Conservation (phyloP, 2,797 vertebrate species). For the Cossypha polioptera region DNA sequence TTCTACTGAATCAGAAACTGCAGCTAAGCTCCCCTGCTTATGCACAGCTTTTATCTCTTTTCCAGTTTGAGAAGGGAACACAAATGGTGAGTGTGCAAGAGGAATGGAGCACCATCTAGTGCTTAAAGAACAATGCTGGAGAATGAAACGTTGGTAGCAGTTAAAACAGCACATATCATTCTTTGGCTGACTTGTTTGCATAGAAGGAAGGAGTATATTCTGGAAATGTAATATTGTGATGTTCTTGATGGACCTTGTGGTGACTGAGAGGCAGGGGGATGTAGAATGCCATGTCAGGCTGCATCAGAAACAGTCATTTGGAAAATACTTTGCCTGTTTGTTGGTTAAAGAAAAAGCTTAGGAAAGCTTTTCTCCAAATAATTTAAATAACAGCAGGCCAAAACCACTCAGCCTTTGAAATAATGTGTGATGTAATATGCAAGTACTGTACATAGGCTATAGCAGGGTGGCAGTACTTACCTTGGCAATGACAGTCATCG, state of each 20-base stretch:
- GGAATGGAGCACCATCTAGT: slow-evolving; percentile 27
- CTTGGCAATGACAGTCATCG: background rate
- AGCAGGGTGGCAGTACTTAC: background rate
- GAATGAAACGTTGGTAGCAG: background rate
- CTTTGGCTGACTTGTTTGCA: background rate
- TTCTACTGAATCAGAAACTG: background rate
- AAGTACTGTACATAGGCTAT: background rate
- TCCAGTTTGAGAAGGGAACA: background rate
- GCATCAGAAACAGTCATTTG: background rate
- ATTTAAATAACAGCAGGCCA: background rate
- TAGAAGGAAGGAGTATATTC: background rate
- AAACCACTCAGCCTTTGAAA: background rate
- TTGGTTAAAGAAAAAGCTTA: background rate
- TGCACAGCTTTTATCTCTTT: background rate
- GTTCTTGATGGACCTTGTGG: background rate
- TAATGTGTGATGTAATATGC: background rate
- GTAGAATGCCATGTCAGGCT: background rate
- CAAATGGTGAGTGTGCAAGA: background rate
- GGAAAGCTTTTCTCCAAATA: background rate
- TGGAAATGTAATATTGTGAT: background rate
- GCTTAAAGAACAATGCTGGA: background rate
- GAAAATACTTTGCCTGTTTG: background rate
- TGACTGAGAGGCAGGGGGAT: background rate
- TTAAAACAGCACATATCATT: background rate
- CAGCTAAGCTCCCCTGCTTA: background rate